These are phyloP conservation scores for Heliocidaris erythrogramma DNA, from an alignment of 35 echinoderm and acorn worm genomes.

Conservation along the genomic window DNA sequence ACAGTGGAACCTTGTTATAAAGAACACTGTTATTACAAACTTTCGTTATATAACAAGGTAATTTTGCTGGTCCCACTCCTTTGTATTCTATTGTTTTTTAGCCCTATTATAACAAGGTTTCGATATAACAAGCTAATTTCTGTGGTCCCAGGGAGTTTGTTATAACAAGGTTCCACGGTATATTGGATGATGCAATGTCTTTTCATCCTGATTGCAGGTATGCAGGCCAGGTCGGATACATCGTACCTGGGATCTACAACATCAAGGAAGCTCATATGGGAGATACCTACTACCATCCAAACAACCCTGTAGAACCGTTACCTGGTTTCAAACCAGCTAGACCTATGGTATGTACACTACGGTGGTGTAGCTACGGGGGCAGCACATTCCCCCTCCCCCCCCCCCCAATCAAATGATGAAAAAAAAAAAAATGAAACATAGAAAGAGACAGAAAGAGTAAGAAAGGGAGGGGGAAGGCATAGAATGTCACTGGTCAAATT, in stretches of 20 bases:
- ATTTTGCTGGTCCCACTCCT: no score
- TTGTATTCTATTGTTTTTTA: no score
- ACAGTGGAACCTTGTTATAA: no score
- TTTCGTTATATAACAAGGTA: no score
- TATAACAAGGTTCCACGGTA: no score
- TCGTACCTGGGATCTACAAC: constrained; percentile 91
- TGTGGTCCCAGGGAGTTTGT: no score
- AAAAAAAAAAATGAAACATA: background rate
- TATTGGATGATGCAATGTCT: no score
- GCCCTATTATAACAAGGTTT: no score
- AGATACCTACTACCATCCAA: constrained; percentile 77
- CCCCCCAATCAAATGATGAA: background rate
- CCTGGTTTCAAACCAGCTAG: constrained; percentile 91
- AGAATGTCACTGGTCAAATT: background rate
- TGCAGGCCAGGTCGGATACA: constrained; percentile 88
- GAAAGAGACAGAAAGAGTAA: no score
- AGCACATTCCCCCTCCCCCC: no score
- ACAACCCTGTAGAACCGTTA: constrained; percentile 57
- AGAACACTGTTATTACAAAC: no score
- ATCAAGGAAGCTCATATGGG: constrained; percentile 88
- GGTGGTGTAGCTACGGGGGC: background rate
- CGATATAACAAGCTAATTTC: no score
- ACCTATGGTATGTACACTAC: constrained; percentile 74
- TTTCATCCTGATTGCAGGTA: constrained; percentile 43
- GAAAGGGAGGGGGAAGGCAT: background rate